Evolutionary conservation across 2,113 vertebrate genomes (phyloP).

Genomic region (Holacanthus passer): DNA sequence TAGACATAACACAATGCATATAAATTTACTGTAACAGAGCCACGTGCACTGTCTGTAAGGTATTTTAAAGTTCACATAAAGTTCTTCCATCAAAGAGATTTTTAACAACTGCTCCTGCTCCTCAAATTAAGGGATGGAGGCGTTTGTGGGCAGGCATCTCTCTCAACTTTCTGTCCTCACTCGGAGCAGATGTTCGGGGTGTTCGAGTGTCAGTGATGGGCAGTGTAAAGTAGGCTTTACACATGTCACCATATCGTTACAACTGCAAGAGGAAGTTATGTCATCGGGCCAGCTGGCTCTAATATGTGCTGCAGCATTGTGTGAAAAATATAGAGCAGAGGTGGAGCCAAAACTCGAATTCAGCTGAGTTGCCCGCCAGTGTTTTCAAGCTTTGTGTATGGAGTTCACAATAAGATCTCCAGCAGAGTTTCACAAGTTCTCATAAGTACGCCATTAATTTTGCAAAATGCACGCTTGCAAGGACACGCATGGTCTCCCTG

Average conservation of each 20-base stretch:
- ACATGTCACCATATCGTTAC: constrained; percentile 74
- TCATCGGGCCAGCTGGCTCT: constrained; percentile 79
- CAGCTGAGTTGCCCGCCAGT: constrained; percentile 18
- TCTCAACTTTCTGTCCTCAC: constrained; percentile 47
- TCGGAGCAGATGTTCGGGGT: constrained; percentile 73
- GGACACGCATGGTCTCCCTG: neutral
- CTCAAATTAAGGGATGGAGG: constrained; percentile 31
- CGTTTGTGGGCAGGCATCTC: constrained; percentile 10
- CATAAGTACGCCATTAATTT: constrained; percentile 38
- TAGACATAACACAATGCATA: constrained; percentile 3
- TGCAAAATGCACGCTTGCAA: constrained; percentile 9
- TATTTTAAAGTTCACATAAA: constrained; percentile 32
- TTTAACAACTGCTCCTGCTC: constrained; percentile 38
- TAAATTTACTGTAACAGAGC: neutral
- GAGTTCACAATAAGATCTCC: constrained; percentile 18
- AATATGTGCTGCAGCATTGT: constrained; percentile 58
- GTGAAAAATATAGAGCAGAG: constrained; percentile 62
- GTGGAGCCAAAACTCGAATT: constrained; percentile 53
- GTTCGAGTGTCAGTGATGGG: constrained; percentile 81
- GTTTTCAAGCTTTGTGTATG: constrained; percentile 38
- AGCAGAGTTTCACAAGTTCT: constrained; percentile 46
- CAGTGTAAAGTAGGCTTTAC: constrained; percentile 67
- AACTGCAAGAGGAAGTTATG: constrained; percentile 78
- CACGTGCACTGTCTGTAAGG: neutral
- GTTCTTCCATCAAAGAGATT: constrained; percentile 32